phyloP scores from a whole-genome alignment of 2,797 vertebrate species.

The Ctenopoma multispine region DNA sequence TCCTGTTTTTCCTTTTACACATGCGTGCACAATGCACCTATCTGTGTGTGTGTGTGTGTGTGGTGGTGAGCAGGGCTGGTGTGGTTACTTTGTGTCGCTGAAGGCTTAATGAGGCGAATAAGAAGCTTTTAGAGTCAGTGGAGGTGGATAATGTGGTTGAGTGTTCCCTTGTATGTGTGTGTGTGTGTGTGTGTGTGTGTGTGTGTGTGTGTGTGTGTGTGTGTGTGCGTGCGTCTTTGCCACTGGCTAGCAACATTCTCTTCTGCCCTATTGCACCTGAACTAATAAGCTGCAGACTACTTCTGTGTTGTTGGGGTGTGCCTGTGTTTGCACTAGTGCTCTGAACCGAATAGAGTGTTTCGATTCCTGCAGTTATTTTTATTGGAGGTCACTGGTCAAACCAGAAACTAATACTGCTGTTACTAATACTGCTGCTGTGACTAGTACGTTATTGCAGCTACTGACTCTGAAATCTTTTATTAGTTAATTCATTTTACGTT shows the following conservation, averaged over 20 bases:
- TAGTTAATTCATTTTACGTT: too few relatives aligned
- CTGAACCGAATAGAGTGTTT: constrained; percentile 20
- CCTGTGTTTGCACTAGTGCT: constrained; percentile 19
- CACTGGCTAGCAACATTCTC: constrained; percentile 59
- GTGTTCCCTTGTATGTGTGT: constrained; percentile 66
- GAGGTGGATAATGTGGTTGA: constrained; percentile 80
- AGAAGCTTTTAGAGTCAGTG: constrained; percentile 85
- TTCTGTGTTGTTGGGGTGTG: constrained; percentile 18
- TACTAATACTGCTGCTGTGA: too few relatives aligned
- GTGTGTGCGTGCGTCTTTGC: constrained; percentile 45
- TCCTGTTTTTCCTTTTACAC: constrained; percentile 1
- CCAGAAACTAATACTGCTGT: not conserved
- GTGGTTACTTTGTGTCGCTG: constrained; percentile 81
- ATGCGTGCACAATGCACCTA: constrained; percentile 24
- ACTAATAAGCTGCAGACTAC: constrained; percentile 54
- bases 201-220: constrained; percentile 55
- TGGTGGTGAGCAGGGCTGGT: constrained; percentile 61
- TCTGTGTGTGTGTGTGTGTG: constrained; percentile 39
- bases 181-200: constrained; percentile 39
- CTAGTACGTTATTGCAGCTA: too few relatives aligned
- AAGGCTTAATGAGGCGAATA: constrained; percentile 85
- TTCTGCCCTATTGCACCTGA: constrained; percentile 68
- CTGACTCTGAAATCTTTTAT: too few relatives aligned
- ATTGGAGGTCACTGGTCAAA: constrained; percentile 3
- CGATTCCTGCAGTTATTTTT: not conserved